Base-by-base conservation (phyloP, 1,140 invertebrate genomes). In the Pseudomyrmex cubaensis region DNA sequence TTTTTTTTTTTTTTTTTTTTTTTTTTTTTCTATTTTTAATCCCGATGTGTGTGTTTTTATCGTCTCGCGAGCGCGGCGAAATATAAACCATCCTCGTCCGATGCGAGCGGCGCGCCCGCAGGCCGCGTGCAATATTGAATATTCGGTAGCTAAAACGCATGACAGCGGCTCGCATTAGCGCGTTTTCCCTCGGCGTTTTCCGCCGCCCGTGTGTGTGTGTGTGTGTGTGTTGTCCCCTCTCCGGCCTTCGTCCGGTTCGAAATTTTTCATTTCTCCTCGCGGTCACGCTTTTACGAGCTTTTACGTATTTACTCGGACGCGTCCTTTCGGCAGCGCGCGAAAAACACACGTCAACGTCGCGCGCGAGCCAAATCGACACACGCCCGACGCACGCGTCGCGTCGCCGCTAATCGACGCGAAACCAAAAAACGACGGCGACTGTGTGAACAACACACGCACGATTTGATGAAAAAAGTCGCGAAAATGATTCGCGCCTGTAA, bases 91-190 rank as follows among this genome's bases (percentile, higher is more conserved):
- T 70, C 66, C 67, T 72, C 77, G 52, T 84, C 66, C 80, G 76
- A 57, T 54, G 35, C 75, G 63, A 52, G 22, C 52, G 70, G 20
- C 35, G 35, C 35, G 35, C 20, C 35, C 35, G 52, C 52, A 67
- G 52, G 52, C 52, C 25, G 46, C 15, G 76, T 57, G 76, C 61
- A 67, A 74, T 66, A 74, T 85, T 85, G 69, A 85, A 85, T 85
- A 84, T 84, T 85, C 46, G 77, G 15, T 9, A 50, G 52, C 52
- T 85, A 85, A 85, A 85, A 84, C 80, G 80, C 82, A 52, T 57
- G 61, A 76, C 72, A 76, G 61, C 35, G 52, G 80, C 48, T 54
- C 63, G 69, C 69, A 85, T 85, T 85, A 84, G 82, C 62, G 4
- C n/a, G 44, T 80, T 80, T 62, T 64, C 46, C 74, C 20, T 2